Conservation (phyloP, 2,113 vertebrate genomes). For the Dipodomys spectabilis region DNA sequence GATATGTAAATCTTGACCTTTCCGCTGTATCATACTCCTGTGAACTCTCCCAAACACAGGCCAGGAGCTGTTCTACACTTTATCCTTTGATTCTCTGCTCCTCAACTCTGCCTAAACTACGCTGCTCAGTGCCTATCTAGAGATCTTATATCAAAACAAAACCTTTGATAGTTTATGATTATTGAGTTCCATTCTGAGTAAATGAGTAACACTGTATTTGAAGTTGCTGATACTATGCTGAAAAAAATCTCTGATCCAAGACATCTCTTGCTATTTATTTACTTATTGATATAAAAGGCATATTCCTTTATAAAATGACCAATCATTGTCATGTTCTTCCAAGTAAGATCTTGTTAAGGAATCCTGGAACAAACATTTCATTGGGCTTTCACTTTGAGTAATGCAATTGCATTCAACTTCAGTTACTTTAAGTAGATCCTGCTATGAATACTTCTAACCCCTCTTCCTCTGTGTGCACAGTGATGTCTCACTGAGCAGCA, state of each 20-base stretch:
- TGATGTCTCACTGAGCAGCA: constrained; percentile 45
- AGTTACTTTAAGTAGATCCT: constrained; percentile 43
- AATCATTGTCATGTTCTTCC: constrained; percentile 78
- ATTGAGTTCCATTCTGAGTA: constrained; percentile 71
- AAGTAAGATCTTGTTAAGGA: constrained; percentile 71
- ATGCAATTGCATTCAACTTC: constrained; percentile 55
- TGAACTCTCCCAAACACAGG: not conserved
- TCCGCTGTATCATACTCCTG: not conserved
- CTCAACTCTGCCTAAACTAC: constrained; percentile 32
- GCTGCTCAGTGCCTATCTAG: constrained; percentile 71
- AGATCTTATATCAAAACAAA: constrained; percentile 79
- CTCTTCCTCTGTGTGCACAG: constrained; percentile 45
- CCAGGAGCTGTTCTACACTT: constrained; percentile 10
- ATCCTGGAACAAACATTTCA: constrained; percentile 53
- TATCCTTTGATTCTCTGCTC: constrained; percentile 25
- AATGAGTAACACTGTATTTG: constrained; percentile 82
- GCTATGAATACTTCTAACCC: not conserved
- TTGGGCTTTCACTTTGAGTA: constrained; percentile 48
- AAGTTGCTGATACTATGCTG: constrained; percentile 82
- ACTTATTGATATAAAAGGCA: constrained; percentile 80
- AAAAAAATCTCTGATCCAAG: constrained; percentile 74
- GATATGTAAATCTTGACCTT: constrained; percentile 49
- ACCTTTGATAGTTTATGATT: constrained; percentile 82
- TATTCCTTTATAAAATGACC: constrained; percentile 82
- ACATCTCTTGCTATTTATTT: constrained; percentile 76